A percentile compares a stretch with the other conserved stretches of the same genome.
Conservation (phyloP, 2,888 invertebrate genomes). For the Melieria omissa region DNA sequence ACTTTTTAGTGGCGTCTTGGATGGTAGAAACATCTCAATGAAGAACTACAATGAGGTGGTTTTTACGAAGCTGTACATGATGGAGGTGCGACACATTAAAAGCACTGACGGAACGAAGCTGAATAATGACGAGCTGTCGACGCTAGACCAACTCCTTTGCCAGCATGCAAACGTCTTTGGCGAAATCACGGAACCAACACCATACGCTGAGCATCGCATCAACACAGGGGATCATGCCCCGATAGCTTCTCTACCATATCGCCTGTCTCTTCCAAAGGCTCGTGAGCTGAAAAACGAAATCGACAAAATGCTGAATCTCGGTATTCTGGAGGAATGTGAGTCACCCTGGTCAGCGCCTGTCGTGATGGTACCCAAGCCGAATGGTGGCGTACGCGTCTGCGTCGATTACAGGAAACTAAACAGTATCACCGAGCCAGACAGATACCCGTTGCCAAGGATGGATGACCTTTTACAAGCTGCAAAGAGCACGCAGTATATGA, state of each 20-base stretch:
- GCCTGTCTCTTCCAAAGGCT: too few relatives aligned
- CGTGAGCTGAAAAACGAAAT: too few relatives aligned
- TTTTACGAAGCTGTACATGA: conserved; percentile 19
- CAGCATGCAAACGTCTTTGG: conserved; percentile 10
- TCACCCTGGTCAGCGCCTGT: conserved; percentile 59
- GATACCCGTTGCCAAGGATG: conserved; percentile 58
- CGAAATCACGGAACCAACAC: conserved; percentile 17
- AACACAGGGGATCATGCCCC: too few relatives aligned
- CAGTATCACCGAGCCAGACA: conserved; percentile 49
- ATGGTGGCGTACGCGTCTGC: conserved; percentile 46
- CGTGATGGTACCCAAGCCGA: conserved; percentile 56
- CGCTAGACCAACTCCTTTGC: not conserved
- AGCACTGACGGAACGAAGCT: not conserved
- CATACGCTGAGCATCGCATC: conserved; percentile 29
- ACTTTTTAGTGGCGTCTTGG: conserved; percentile 20
- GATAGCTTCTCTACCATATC: too few relatives aligned
- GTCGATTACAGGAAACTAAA: conserved; percentile 55
- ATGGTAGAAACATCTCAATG: not conserved
- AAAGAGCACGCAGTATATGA: conserved; percentile 50
- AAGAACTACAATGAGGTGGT: conserved; percentile 2
- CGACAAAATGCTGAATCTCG: conserved; percentile 50
- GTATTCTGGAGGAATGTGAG: conserved; percentile 60
- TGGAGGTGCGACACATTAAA: conserved; percentile 29
- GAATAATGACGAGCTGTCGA: not conserved
- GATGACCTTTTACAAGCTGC: conserved; percentile 59